These are phyloP conservation scores for Numida meleagris DNA, from an alignment of 2,113 vertebrate species.

Conservation along the genomic window DNA sequence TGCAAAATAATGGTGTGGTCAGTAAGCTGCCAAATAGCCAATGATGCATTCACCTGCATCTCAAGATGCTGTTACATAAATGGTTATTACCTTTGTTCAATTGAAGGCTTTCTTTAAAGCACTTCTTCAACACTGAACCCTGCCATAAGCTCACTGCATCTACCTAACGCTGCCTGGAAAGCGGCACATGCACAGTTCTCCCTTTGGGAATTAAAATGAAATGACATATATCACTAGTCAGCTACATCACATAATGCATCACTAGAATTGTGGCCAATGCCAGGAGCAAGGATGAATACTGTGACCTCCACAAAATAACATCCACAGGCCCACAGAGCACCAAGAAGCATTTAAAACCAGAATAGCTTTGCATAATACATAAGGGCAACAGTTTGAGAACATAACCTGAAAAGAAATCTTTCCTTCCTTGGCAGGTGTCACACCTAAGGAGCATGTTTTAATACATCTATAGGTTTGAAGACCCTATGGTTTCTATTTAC, in stretches of 20 bases:
- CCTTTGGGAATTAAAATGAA: neutral
- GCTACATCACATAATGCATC: neutral
- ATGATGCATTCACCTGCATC: neutral
- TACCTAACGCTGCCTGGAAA: neutral
- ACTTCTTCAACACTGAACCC: neutral
- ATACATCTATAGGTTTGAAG: accelerated
- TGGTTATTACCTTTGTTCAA: neutral
- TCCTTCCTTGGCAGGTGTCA: neutral
- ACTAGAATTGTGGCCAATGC: neutral
- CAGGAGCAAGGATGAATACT: too few species aligned
- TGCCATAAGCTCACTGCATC: neutral
- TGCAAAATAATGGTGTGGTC: neutral
- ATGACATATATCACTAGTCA: accelerated
- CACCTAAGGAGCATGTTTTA: neutral
- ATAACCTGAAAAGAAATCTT: neutral
- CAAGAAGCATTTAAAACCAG: neutral
- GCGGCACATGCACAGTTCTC: accelerated
- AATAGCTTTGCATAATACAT: neutral
- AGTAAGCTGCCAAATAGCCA: neutral
- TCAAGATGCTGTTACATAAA: neutral
- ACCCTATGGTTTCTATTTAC: neutral
- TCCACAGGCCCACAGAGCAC: neutral
- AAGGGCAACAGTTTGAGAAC: neutral
- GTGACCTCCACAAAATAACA: neutral
- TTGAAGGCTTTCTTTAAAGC: neutral